A percentile compares a stretch with the other conserved stretches of the same genome.
phyloP scores from a whole-genome alignment of 2,888 invertebrate species.

The Apotomis capreana region DNA sequence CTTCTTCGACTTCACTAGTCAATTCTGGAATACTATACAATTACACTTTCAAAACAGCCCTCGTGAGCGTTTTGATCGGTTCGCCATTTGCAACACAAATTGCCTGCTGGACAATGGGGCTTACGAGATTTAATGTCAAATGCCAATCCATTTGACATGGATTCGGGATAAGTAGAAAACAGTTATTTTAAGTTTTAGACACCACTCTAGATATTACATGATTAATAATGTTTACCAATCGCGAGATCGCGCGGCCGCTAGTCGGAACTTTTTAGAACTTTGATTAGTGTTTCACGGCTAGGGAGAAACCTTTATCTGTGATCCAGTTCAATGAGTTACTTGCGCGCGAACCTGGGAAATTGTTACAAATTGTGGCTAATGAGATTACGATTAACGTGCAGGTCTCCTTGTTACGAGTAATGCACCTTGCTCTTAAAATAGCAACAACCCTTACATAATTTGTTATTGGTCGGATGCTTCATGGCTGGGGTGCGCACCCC shows the following conservation, averaged over 20 bases:
- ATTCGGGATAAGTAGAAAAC: too few species aligned
- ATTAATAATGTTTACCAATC: too few species aligned
- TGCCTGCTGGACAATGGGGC: background rate
- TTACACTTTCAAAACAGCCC: background rate
- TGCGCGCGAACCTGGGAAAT: slow-evolving; percentile 46
- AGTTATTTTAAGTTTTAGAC: too few species aligned
- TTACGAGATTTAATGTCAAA: background rate
- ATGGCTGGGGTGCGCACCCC: slow-evolving; percentile 53
- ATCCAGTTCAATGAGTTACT: slow-evolving; percentile 49
- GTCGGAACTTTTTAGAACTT: too few species aligned
- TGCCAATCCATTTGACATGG: too few species aligned
- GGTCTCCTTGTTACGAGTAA: slow-evolving; percentile 58
- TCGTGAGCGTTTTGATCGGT: background rate
- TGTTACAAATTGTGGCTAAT: slow-evolving; percentile 42
- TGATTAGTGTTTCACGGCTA: too few species aligned
- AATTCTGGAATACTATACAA: background rate
- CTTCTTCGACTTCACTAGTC: background rate
- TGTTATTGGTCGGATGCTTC: slow-evolving; percentile 73
- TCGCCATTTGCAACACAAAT: background rate
- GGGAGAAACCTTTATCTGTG: slow-evolving; percentile 40
- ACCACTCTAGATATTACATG: too few species aligned
- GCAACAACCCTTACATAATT: slow-evolving; percentile 76
- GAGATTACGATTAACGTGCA: slow-evolving; percentile 3
- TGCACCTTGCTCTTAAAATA: slow-evolving; percentile 73
- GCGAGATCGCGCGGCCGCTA: too few species aligned